phyloP scores from a whole-genome alignment of 2,888 invertebrate genomes.

The Andrena trimmerana region DNA sequence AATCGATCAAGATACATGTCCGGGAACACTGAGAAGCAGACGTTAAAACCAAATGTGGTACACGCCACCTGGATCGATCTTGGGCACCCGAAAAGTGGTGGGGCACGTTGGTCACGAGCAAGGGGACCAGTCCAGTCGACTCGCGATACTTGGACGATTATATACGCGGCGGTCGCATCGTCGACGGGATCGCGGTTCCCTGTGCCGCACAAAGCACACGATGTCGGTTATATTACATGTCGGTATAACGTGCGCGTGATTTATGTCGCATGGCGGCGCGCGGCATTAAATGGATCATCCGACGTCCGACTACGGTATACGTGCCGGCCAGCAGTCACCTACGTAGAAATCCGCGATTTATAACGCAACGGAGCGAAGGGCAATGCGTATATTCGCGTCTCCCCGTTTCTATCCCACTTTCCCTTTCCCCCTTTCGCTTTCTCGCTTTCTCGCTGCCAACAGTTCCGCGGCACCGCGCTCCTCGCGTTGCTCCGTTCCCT shows the following conservation, averaged over 20 bases:
- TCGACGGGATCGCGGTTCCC: constrained; percentile 43
- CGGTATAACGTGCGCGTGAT: constrained; percentile 75
- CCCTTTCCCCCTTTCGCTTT: constrained; percentile 50
- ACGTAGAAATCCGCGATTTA: constrained; percentile 77
- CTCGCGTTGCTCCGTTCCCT: constrained; percentile 5
- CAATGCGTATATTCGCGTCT: constrained; percentile 62
- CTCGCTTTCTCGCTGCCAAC: constrained; percentile 34
- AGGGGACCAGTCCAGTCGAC: constrained; percentile 1
- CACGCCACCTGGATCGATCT: too few relatives aligned
- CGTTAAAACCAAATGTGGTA: too few relatives aligned
- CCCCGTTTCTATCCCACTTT: constrained; percentile 50
- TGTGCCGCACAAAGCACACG: constrained; percentile 65
- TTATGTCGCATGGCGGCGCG: constrained; percentile 74
- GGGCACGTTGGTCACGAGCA: not conserved
- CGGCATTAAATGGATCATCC: constrained; percentile 78
- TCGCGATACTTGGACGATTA: constrained; percentile 11
- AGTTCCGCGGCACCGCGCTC: constrained; percentile 27
- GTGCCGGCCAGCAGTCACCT: constrained; percentile 71
- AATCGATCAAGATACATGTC: too few relatives aligned
- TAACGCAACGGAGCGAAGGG: constrained; percentile 71
- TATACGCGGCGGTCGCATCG: constrained; percentile 35
- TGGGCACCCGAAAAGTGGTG: not conserved
- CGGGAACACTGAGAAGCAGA: too few relatives aligned
- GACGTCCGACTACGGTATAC: constrained; percentile 71
- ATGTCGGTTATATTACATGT: constrained; percentile 77